Conservation (phyloP, 2,888 invertebrate genomes). For the Harpalus rufipes region DNA sequence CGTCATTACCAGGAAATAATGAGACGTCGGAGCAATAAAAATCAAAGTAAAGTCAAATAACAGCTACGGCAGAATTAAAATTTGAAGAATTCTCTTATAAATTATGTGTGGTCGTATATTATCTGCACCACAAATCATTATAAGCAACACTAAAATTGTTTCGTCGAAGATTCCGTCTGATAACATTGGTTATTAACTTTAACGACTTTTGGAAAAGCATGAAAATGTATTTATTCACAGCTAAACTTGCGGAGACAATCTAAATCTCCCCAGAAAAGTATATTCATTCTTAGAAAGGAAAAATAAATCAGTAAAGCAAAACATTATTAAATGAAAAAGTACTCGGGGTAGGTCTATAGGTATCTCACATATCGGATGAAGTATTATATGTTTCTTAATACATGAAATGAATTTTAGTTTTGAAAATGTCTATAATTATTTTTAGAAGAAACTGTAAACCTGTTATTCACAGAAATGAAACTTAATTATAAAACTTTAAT, state of each 20-base stretch:
- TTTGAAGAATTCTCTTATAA: slow-evolving; percentile 56
- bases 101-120: slow-evolving; percentile 55
- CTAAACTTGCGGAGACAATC: slow-evolving; percentile 5
- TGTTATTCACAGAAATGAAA: too few species aligned
- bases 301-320: neutral
- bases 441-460: too few species aligned
- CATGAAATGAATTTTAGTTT: too few species aligned
- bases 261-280: slow-evolving; percentile 5
- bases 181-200: slow-evolving; percentile 65
- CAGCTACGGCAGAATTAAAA: slow-evolving; percentile 37
- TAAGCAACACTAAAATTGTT: slow-evolving; percentile 58
- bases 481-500: too few species aligned
- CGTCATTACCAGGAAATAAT: slow-evolving; percentile 46
- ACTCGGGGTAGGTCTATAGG: too few species aligned
- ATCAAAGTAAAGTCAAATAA: slow-evolving; percentile 16
- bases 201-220: slow-evolving; percentile 63
- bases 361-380: too few species aligned
- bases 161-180: slow-evolving; percentile 59
- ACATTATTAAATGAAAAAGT: too few species aligned
- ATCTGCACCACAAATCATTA: slow-evolving; percentile 61
- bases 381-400: too few species aligned
- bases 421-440: too few species aligned
- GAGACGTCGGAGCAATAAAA: slow-evolving; percentile 47
- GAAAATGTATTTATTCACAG: slow-evolving; percentile 54
- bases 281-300: neutral